A percentile compares a stretch with the other conserved stretches of the same genome.
Conservation (phyloP, 2,797 vertebrate genomes). For the Percopsis omiscomaycus region DNA sequence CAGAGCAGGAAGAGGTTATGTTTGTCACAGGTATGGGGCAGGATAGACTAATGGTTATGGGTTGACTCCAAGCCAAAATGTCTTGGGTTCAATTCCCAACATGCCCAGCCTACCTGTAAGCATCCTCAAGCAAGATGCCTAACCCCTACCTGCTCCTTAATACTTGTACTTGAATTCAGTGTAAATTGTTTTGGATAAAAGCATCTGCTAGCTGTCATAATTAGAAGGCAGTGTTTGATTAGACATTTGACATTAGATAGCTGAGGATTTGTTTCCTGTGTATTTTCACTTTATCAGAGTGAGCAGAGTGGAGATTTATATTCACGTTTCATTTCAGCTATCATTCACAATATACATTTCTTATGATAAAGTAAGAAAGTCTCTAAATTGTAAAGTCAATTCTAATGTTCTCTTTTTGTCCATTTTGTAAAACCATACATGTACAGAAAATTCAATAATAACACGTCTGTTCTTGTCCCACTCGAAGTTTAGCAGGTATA, state of each 20-base stretch:
- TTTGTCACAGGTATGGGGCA: conserved; percentile 8
- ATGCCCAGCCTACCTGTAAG: no score
- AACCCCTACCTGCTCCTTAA: no score
- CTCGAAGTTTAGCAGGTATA: background rate
- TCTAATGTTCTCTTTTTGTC: no score
- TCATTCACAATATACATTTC: background rate
- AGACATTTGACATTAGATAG: conserved; percentile 36
- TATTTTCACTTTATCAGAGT: conserved; percentile 58
- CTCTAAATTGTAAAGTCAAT: no score
- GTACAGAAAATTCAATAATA: background rate
- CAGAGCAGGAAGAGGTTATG: background rate
- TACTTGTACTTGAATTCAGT: no score
- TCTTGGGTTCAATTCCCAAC: no score
- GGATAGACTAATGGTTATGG: no score
- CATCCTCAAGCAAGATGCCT: no score
- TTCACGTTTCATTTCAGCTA: background rate
- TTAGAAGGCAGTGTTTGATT: background rate
- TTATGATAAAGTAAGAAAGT: background rate
- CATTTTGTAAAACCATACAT: background rate
- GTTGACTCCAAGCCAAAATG: no score
- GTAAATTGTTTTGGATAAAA: no score
- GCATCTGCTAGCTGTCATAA: no score
- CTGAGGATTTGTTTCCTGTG: conserved; percentile 12
- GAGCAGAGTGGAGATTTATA: conserved; percentile 5
- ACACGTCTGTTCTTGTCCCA: background rate